Base-by-base conservation (phyloP, 1,140 invertebrate genomes). In the Drosophila pseudoananassae region DNA sequence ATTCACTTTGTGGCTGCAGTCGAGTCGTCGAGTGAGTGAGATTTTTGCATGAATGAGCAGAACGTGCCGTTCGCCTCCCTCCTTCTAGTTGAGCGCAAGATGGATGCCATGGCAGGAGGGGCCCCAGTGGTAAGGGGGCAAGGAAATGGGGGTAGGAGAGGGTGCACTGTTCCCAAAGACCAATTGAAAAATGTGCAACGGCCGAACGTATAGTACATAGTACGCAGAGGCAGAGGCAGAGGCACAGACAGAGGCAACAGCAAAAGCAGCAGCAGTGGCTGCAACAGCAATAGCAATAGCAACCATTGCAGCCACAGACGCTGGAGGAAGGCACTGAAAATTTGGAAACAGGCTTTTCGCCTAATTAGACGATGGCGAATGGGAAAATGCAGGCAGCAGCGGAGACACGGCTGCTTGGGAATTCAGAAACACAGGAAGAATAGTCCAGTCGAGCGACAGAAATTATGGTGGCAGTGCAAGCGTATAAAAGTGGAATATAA, bases 1-100 rank as follows among this genome's bases (percentile, higher is more conserved):
- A 88, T 88, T 88, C 83, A 88, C 83, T 89, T 88, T 88, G 83
- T 88, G 83, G 83, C 83, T 88, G 82, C 83, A 88, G 75, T 88
- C 78, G 82, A 87, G 78, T 82, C 82, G 75, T 76, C 83, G 82
- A 85, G 84, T 82, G 82, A 87, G 82, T 88, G 83, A 88, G 82
- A 87, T 87, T 87, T 87, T 87, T 87, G 82, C 82, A 87, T 87
- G 82, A 87, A 87, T 87, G 82, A 87, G 78, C 83, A 75, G 83
- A 72, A 87, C 82, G 82, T 88, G 83, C 78, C 66, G 71, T 51
- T 75, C 52, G 52, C 71, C 71, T 59, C 73, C 72, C 51, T 45
- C 25, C 31, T 15, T 27, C 54, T 56, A 76, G 64, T 60, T 58
- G 56, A 59, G 63, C 72, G 78, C 65, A 88, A 87, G 76, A 87